These are phyloP conservation scores for Pandemis corylana DNA, from an alignment of 2,888 invertebrate species.

Conservation along the genomic window DNA sequence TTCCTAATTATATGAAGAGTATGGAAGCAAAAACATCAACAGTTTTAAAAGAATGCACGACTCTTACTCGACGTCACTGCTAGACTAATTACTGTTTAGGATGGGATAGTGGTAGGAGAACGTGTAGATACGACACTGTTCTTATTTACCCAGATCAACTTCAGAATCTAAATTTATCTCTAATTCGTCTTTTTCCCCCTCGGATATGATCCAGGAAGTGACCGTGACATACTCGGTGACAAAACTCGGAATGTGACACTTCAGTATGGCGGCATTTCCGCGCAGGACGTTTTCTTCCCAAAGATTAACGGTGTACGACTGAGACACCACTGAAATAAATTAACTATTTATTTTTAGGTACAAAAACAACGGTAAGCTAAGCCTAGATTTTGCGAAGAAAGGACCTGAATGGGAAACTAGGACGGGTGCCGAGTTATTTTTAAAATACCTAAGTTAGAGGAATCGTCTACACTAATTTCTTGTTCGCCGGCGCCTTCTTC, in stretches of 20 bases:
- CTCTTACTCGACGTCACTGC: neutral
- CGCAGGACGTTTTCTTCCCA: constrained; percentile 96
- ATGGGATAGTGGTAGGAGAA: constrained; percentile 38
- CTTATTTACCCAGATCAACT: constrained; percentile 70
- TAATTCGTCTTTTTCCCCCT: constrained; percentile 78
- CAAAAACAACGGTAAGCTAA: neutral
- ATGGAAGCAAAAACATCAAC: constrained; percentile 7
- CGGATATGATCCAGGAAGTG: constrained; percentile 94
- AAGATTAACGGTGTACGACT: constrained; percentile 94
- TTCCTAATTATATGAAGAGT: constrained; percentile 8
- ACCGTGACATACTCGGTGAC: constrained; percentile 95
- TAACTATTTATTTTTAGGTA: constrained; percentile 16
- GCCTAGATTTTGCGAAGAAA: constrained; percentile 4
- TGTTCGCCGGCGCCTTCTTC: constrained; percentile 86
- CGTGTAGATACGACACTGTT: constrained; percentile 25
- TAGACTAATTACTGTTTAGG: constrained; percentile 6
- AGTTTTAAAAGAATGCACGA: constrained; percentile 7
- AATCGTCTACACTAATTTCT: constrained; percentile 72
- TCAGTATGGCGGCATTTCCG: constrained; percentile 95
- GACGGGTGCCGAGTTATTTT: constrained; percentile 19
- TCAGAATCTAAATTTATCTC: constrained; percentile 80
- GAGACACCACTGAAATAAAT: constrained; percentile 92
- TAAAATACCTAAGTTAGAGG: constrained; percentile 68
- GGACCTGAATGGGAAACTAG: constrained; percentile 26
- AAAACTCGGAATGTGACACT: constrained; percentile 97